Base-by-base conservation (phyloP, 2,113 vertebrate species). In the Grus americana region DNA sequence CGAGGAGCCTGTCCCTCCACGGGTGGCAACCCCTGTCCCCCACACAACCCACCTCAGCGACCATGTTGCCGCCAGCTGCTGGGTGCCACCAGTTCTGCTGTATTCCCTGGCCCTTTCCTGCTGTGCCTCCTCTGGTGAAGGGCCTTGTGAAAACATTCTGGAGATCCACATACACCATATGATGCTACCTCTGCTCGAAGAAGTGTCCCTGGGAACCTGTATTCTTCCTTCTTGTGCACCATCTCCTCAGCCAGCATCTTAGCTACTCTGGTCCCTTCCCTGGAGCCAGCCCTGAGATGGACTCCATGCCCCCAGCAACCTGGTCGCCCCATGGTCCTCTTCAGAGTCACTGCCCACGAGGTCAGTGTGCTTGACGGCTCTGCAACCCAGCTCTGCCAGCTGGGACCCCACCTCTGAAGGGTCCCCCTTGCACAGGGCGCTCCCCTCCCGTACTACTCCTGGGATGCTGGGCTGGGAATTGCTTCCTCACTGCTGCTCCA, bases 31-130 rank as follows among this genome's bases (percentile, higher is more conserved):
- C 54, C n/a, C 38, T 9, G 19, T 14, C 12, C 57, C n/a, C 24
- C 18, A 2, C 26, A 18, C 61, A 6, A 23, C 1, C 1, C 44
- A 2, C 12, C 54, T 21, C 54, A 10, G 21, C 14, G 1, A 34
- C 58, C 24, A 2, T 20, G 24, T 20, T 12, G 15, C 54, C 21
- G 30, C 36, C 36, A 2, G 15, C 2, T 1, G 0, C 16, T 16
- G 0, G 2, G 26, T 58, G 29, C 24, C 71, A 6, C 30, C 5
- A 6, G 20, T 38, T 32, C 38, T 20, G 38, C 68, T 10, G 81
- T 49, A 1, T 23, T 27, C 34, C 21, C 40, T 3, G 1, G 21
- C 59, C 58, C 26, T 36, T 52, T 57, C 57, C 47, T 32, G 32
- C 34, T 19, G 27, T 9, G 15, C 47, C 30, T 36, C 24, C 32